A percentile compares a stretch with the other conserved stretches of the same genome.
These are phyloP conservation scores for Tiliacea citrago DNA, from an alignment of 2,888 invertebrate species.

Conservation along the genomic window DNA sequence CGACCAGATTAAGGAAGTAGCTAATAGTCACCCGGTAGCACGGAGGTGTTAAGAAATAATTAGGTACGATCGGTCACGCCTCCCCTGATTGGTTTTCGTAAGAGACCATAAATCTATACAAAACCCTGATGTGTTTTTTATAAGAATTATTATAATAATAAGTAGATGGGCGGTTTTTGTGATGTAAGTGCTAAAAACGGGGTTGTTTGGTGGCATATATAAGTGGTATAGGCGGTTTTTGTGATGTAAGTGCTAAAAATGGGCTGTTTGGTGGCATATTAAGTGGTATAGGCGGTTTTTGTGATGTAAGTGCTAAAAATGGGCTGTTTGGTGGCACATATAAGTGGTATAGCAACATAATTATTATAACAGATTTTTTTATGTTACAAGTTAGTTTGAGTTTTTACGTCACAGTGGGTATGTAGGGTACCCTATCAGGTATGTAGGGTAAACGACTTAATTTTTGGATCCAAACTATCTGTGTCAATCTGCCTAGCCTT, in stretches of 20 bases:
- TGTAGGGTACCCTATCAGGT: too few species aligned
- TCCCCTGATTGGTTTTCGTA: conserved; percentile 88
- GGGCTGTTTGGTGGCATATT: conserved; percentile 64
- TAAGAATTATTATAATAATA: conserved; percentile 79
- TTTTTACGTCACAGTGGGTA: too few species aligned
- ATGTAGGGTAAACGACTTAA: too few species aligned
- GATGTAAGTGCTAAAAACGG: conserved; percentile 53
- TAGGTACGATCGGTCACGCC: conserved; percentile 86
- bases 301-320: conserved; percentile 57
- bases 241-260: conserved; percentile 57
- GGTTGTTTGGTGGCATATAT: background rate
- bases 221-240: conserved; percentile 61
- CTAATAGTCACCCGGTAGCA: conserved; percentile 85
- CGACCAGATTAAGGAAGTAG: conserved; percentile 80
- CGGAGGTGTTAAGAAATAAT: conserved; percentile 90
- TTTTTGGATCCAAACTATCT: too few species aligned
- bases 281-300: conserved; percentile 75
- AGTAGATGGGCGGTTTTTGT: conserved; percentile 74
- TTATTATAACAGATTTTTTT: background rate
- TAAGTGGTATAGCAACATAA: too few species aligned
- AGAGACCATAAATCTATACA: conserved; percentile 83
- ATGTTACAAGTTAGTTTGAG: too few species aligned
- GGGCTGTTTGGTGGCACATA: background rate
- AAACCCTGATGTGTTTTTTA: conserved; percentile 78
- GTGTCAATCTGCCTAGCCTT: too few species aligned